A percentile compares a stretch with the other conserved stretches of the same genome.
These are phyloP conservation scores for Bostrychus sinensis DNA, from an alignment of 2,113 vertebrate genomes.

Conservation along the genomic window DNA sequence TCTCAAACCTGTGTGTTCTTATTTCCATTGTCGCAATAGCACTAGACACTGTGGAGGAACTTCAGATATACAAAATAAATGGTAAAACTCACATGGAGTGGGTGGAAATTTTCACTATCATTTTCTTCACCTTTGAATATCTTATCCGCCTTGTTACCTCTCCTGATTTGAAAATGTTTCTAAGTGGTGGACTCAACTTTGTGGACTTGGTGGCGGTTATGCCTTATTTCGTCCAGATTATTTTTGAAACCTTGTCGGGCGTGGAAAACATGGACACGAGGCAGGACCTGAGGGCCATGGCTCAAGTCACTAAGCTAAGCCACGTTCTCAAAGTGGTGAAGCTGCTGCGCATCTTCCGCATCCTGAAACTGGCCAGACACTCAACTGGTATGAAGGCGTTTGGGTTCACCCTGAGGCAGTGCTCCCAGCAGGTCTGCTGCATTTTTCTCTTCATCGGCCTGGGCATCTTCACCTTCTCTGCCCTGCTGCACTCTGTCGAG, in stretches of 20 bases:
- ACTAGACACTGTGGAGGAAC: slow-evolving; percentile 86
- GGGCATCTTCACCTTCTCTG: slow-evolving; percentile 87
- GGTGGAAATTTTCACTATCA: slow-evolving; percentile 82
- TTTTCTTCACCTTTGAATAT: slow-evolving; percentile 86
- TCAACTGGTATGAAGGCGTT: slow-evolving; percentile 85
- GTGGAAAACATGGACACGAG: slow-evolving; percentile 36
- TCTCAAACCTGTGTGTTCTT: slow-evolving; percentile 85
- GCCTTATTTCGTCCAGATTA: slow-evolving; percentile 82
- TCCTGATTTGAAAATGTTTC: slow-evolving; percentile 74
- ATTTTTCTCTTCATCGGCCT: slow-evolving; percentile 86
- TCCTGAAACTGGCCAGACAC: slow-evolving; percentile 86
- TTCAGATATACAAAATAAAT: slow-evolving; percentile 65
- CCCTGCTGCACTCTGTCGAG: slow-evolving; percentile 85
- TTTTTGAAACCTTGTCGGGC: slow-evolving; percentile 65
- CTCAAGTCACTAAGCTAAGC: slow-evolving; percentile 79
- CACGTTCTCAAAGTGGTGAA: slow-evolving; percentile 85
- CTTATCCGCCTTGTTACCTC: slow-evolving; percentile 79
- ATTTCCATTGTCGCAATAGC: slow-evolving; percentile 85
- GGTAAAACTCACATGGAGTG: slow-evolving; percentile 79
- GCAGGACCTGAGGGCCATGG: slow-evolving; percentile 76
- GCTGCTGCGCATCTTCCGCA: slow-evolving; percentile 85
- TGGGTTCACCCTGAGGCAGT: slow-evolving; percentile 85
- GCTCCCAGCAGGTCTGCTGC: slow-evolving; percentile 86
- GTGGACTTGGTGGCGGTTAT: slow-evolving; percentile 86
- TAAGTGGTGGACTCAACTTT: slow-evolving; percentile 80